phyloP scores from a whole-genome alignment of 2,113 vertebrate species.

The Lathamus discolor region DNA sequence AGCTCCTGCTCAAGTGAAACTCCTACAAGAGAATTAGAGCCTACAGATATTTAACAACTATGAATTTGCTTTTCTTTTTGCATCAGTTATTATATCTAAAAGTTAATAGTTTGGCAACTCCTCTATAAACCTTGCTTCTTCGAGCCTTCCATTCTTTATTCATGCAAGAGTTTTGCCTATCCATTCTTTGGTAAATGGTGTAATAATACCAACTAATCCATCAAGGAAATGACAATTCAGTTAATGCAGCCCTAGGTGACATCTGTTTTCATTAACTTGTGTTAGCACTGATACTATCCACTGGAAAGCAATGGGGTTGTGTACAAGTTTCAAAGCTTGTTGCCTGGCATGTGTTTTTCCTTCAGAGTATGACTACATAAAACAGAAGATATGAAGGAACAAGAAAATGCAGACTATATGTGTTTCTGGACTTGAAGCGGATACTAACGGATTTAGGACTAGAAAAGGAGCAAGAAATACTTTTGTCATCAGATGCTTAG shows the following conservation, averaged over 20 bases:
- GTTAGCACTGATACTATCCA: background rate
- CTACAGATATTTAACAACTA: background rate
- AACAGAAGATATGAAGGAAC: conserved; percentile 59
- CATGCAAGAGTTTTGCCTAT: background rate
- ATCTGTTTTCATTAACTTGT: background rate
- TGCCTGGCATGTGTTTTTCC: background rate
- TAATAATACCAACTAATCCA: background rate
- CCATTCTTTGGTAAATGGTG: background rate
- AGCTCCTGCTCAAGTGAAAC: background rate
- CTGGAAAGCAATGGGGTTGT: background rate
- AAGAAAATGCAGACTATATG: conserved; percentile 53
- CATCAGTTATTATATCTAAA: background rate
- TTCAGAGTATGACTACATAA: conserved; percentile 53
- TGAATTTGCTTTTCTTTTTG: background rate
- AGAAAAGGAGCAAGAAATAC: background rate
- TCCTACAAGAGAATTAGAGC: background rate
- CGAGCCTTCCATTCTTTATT: background rate
- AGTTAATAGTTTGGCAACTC: background rate
- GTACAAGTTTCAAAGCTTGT: background rate
- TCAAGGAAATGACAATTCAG: background rate
- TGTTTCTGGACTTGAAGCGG: conserved; percentile 60
- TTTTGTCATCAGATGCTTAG: background rate
- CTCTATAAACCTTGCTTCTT: background rate
- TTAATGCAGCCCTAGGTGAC: background rate
- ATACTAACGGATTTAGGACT: conserved; percentile 62